phyloP scores from a whole-genome alignment of 23 tunicate genomes.

The Pegea sp. region DNA sequence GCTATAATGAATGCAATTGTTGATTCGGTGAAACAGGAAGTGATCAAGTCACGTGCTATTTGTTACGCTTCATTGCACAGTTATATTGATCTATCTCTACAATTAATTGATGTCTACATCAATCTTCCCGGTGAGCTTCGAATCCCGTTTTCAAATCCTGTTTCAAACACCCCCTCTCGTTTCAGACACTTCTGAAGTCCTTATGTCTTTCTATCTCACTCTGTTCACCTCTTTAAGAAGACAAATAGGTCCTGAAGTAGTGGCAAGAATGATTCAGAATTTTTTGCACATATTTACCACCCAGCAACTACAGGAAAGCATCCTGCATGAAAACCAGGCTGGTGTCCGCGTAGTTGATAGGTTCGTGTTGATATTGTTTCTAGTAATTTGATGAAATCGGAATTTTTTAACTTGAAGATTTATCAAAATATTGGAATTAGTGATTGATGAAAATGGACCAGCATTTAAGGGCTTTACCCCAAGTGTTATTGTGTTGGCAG shows the following conservation, averaged over 20 bases:
- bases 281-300: conserved; percentile 45
- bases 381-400: not conserved
- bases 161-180: not conserved
- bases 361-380: conserved; percentile 5
- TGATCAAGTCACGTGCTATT: conserved; percentile 31
- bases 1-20: conserved; percentile 26
- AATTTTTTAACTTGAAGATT: not conserved
- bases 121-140: conserved; percentile 30
- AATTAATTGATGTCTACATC: conserved; percentile 34
- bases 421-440: conserved; percentile 6
- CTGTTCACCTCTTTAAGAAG: conserved; percentile 33
- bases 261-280: conserved; percentile 37
- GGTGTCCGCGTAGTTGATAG: conserved; percentile 57
- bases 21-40: conserved; percentile 37
- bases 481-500: conserved; percentile 45
- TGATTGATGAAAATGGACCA: conserved; percentile 35
- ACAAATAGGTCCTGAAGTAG: conserved; percentile 51
- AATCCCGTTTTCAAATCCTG: not conserved
- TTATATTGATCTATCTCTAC: conserved; percentile 22
- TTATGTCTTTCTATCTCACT: conserved; percentile 36
- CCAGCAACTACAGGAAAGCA: conserved; percentile 33
- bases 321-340: conserved; percentile 57
- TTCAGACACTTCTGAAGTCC: conserved; percentile 33
- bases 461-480: conserved; percentile 62
- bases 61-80: conserved; percentile 33